A percentile compares a stretch with the other conserved stretches of the same genome.
Evolutionary conservation across 2,113 vertebrate genomes (phyloP).

Genomic region (Hippolais icterina): DNA sequence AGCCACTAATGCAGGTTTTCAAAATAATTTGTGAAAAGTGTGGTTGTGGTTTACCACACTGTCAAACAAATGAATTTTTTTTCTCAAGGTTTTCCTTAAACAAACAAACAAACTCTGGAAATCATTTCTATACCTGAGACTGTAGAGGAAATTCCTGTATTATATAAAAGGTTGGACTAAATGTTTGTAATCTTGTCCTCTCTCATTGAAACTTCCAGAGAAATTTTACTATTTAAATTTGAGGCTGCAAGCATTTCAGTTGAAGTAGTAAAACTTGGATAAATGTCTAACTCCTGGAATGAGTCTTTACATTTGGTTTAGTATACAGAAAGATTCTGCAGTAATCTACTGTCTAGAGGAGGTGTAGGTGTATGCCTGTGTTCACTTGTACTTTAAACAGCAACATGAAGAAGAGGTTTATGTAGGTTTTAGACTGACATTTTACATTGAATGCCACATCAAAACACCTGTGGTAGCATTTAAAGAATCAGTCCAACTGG

Average conservation of each 20-base stretch:
- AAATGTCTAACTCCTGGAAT: not conserved
- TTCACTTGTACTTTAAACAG: not conserved
- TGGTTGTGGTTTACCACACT: not conserved
- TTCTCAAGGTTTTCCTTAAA: not conserved
- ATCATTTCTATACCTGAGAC: not conserved
- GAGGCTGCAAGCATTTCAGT: not conserved
- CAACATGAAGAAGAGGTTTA: not conserved
- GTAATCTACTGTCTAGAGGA: not conserved
- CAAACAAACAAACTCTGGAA: not conserved
- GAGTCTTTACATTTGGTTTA: not conserved
- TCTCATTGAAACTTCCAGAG: not conserved
- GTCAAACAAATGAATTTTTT: not conserved
- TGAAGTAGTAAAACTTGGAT: not conserved
- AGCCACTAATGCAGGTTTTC: not conserved
- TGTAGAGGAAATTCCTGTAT: not conserved
- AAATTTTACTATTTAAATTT: not conserved
- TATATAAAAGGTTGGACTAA: not conserved
- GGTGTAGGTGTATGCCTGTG: accelerated
- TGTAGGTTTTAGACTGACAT: not conserved
- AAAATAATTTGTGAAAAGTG: not conserved
- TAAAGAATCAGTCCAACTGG: not conserved
- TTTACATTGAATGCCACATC: not conserved
- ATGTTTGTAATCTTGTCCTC: not conserved
- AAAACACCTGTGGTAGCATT: not conserved
- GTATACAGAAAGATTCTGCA: not conserved